Base-by-base conservation (phyloP, 2,888 invertebrate species). In the Galerucella nymphaeae region DNA sequence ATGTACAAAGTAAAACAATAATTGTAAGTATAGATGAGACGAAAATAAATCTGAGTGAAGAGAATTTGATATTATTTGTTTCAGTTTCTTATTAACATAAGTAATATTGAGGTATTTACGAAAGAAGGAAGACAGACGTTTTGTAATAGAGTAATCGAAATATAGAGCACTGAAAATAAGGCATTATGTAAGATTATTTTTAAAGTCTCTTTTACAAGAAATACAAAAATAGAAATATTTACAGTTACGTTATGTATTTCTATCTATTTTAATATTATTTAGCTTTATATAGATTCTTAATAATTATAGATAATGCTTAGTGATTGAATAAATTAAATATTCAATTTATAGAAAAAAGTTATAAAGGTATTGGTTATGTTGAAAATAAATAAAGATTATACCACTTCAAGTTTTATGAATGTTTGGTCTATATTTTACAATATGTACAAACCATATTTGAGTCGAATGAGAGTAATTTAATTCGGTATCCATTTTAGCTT, bases 181-280 rank as follows among this genome's bases (percentile, higher is more conserved):
- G 70, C 66, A 73, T 65, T 71, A 67, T 68, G 42, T 72, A 16
- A 20, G 48, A 41, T 45, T 20, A 42, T 42, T 63, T 63, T 63
- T 14, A 18, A 42, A 42, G 30, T 66, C 11, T 66, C 14, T 18
- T 53, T 53, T 53, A 53, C 16, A 53, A 53, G 16, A 53, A 53
- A 53, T 53, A 53, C 23, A 67, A 67, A 67, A 67, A 55, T 42
- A 57, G 18, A 55, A 67, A 58, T 67, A 57, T 67, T 67, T 57
- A 41, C 23, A 57, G n/a, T 30, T 13, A 13, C 30, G 48, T 68
- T 58, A 62, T 66, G 66, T 64, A 70, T 69, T 65, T 63, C 42
- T 57, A 63, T 23, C 58, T 58, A 58, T 58, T 58, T 23, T 23
- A 30, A 10, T 58, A 58, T 13, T 30, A 58, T 58, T 14, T 58